Conservation (phyloP, 1,140 invertebrate species). For the Oryzaephilus surinamensis region DNA sequence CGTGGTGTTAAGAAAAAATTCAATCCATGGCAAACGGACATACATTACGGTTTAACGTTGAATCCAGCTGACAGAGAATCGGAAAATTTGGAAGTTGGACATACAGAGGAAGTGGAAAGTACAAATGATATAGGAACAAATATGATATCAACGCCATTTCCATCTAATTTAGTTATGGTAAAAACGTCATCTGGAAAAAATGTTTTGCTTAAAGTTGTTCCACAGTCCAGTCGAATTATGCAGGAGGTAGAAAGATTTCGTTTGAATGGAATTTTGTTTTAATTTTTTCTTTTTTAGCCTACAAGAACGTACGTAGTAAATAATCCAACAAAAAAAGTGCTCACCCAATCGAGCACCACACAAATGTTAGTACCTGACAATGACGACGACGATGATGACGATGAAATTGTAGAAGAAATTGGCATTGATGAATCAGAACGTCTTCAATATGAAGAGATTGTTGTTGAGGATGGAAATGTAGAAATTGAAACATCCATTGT, state of each 20-base stretch:
- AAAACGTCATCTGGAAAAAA: slow-evolving; percentile 34
- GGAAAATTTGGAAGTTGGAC: slow-evolving; percentile 15
- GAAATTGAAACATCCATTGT: slow-evolving; percentile 11
- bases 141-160: slow-evolving; percentile 18
- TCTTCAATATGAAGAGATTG: slow-evolving; percentile 12
- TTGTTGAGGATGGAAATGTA: slow-evolving; percentile 13
- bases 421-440: slow-evolving; percentile 17
- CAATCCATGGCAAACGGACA: slow-evolving; percentile 35
- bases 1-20: slow-evolving; percentile 22
- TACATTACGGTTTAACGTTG: slow-evolving; percentile 34
- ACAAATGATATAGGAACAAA: slow-evolving; percentile 11
- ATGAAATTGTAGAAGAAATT: slow-evolving; percentile 14
- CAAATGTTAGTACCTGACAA: not conserved
- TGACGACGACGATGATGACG: not conserved
- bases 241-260: no score
- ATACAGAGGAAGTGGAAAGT: slow-evolving; percentile 17
- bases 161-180: slow-evolving; percentile 32
- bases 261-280: no score
- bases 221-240: no score
- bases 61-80: slow-evolving; percentile 28
- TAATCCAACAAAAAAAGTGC: slow-evolving; percentile 8
- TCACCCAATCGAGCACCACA: no score
- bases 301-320: slow-evolving; percentile 24
- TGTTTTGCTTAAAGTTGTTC: slow-evolving; percentile 33
- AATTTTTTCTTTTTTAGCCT: no score